phyloP scores from a whole-genome alignment of 2,888 invertebrate genomes.

The Mesorhabditis spiculigera region DNA sequence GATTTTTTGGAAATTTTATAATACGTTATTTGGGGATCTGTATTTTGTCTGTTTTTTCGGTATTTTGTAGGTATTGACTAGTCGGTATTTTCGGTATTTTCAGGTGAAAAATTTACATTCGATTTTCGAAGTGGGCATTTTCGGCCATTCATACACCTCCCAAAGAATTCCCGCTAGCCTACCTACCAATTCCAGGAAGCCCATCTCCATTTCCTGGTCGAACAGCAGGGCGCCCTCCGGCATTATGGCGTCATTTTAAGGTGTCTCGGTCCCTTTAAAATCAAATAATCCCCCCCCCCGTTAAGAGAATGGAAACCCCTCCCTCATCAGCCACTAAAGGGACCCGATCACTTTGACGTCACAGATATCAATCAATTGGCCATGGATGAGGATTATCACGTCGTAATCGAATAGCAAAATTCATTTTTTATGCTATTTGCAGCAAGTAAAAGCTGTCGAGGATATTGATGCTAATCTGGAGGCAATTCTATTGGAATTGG shows the following conservation, averaged over 20 bases:
- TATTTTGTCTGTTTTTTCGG: no score
- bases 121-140: no score
- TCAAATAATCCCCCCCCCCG: no score
- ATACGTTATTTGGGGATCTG: no score
- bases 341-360: background rate
- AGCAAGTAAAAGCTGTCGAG: background rate
- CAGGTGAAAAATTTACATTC: no score
- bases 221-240: background rate
- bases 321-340: background rate
- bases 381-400: background rate
- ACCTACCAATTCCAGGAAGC: background rate
- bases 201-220: background rate
- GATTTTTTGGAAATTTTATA: no score
- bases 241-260: slow-evolving; percentile 1
- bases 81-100: no score
- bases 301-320: no score
- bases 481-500: background rate
- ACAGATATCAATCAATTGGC: background rate
- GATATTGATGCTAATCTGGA: background rate
- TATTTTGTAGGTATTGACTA: no score
- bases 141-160: no score
- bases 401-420: background rate
- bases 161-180: no score
- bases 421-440: background rate
- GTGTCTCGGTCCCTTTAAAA: background rate